phyloP scores from a whole-genome alignment of 2,113 vertebrate species.

The Pseudolaguvia tuberculata region DNA sequence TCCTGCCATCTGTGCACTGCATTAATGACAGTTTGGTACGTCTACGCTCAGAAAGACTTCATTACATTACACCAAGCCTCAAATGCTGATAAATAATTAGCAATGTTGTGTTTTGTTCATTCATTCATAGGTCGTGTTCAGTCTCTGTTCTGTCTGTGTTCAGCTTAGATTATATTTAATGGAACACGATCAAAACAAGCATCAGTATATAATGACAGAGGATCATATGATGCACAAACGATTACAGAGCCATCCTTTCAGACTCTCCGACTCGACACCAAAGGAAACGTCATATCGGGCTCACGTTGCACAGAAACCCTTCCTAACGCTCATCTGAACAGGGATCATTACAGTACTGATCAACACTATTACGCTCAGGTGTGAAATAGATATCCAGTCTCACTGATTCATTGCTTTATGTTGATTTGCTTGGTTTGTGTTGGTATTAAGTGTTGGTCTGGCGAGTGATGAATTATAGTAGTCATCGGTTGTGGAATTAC shows the following conservation, averaged over 20 bases:
- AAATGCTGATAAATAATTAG: not conserved
- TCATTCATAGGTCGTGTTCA: not conserved
- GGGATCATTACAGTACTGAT: constrained; percentile 14
- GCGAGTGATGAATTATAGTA: constrained; percentile 9
- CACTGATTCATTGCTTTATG: constrained; percentile 17
- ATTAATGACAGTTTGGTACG: constrained; percentile 1
- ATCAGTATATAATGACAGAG: not conserved
- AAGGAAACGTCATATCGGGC: not conserved
- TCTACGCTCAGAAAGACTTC: constrained; percentile 10
- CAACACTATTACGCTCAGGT: constrained; percentile 15
- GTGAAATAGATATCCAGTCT: constrained; percentile 11
- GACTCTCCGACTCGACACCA: too few relatives aligned
- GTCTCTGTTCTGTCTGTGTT: not conserved
- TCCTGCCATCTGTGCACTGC: constrained; percentile 6
- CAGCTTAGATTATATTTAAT: too few relatives aligned
- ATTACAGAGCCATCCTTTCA: not conserved
- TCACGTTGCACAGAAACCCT: not conserved
- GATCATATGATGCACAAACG: not conserved
- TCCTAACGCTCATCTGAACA: not conserved
- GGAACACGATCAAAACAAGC: not conserved
- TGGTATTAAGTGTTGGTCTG: constrained; percentile 21
- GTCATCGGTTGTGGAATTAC: constrained; percentile 24
- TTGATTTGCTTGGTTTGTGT: constrained; percentile 19
- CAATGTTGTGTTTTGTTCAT: not conserved
- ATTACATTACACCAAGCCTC: not conserved